Evolutionary conservation across 2,113 vertebrate genomes (phyloP).

Genomic region (Tangachromis dhanisi): DNA sequence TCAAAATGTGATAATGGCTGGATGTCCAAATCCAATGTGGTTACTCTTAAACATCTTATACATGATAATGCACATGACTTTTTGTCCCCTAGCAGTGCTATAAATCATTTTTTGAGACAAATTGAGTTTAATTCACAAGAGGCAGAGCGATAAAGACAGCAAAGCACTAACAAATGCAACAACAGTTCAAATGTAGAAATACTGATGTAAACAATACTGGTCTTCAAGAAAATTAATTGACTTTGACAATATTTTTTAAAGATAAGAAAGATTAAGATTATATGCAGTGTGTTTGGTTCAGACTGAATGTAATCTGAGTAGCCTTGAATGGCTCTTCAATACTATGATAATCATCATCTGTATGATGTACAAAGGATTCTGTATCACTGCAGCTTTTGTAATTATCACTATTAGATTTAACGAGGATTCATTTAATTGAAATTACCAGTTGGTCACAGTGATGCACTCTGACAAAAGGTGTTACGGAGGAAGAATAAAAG

Average conservation of each 20-base stretch:
- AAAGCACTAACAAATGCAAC: neutral
- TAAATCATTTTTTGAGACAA: rapidly evolving
- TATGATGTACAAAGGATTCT: neutral
- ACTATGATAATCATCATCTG: neutral
- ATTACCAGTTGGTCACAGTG: neutral
- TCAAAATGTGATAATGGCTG: neutral
- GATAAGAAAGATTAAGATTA: neutral
- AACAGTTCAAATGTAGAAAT: neutral
- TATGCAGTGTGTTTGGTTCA: neutral
- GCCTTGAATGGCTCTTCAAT: neutral
- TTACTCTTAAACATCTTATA: neutral
- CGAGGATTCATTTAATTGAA: neutral
- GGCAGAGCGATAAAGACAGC: neutral
- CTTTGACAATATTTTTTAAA: neutral
- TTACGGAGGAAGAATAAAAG: neutral
- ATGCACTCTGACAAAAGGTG: neutral
- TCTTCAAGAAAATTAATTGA: neutral
- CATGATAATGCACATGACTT: neutral
- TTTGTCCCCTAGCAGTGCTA: neutral
- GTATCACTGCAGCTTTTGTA: neutral
- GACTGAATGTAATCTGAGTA: neutral
- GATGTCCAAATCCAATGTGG: neutral
- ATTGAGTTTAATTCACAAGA: neutral
- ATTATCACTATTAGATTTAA: neutral
- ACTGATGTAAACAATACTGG: neutral